Conservation (phyloP, 2,113 vertebrate species). For the Cinclus mexicanus region DNA sequence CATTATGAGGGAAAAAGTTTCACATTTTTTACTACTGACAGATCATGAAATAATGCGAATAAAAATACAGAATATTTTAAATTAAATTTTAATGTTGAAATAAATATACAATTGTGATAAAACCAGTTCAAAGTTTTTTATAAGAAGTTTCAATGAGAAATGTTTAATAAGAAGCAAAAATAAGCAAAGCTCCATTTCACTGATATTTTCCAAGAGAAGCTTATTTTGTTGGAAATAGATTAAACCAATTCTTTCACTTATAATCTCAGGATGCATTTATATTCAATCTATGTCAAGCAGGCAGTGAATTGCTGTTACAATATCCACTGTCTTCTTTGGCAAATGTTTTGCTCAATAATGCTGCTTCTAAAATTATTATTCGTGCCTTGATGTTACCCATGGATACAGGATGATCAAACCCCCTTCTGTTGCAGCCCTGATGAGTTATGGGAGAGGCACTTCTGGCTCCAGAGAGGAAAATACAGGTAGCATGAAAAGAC, state of each 20-base stretch:
- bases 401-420: not conserved
- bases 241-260: not conserved
- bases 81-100: conserved; percentile 8
- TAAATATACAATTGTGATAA: conserved; percentile 8
- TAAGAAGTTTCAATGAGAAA: not conserved
- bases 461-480: not conserved
- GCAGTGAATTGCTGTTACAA: not conserved
- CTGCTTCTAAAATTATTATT: not conserved
- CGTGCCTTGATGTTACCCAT: not conserved
- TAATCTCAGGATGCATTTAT: not conserved
- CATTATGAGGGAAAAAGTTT: not conserved
- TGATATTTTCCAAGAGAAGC: not conserved
- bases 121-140: not conserved
- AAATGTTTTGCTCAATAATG: not conserved
- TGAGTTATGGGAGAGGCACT: not conserved
- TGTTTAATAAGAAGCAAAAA: not conserved
- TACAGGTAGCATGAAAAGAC: not conserved
- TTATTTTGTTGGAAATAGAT: not conserved
- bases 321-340: not conserved
- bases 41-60: not conserved
- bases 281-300: not conserved
- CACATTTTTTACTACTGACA: not conserved
- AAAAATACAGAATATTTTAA: not conserved
- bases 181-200: not conserved
- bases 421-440: not conserved